Conservation (phyloP, 2,797 vertebrate genomes). For the Chromis chromis region DNA sequence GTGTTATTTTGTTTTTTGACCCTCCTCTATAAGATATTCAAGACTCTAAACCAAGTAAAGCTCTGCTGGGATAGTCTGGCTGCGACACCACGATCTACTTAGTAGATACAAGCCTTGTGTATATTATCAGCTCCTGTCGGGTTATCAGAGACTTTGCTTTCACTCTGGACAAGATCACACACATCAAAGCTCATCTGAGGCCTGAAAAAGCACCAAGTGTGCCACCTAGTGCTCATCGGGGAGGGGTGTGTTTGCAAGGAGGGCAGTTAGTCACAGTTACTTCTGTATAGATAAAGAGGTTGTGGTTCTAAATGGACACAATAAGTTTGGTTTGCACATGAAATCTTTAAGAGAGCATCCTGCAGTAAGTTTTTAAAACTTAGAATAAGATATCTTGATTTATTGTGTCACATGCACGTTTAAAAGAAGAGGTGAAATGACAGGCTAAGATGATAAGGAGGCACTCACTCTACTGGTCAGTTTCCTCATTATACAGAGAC, state of each 20-base stretch:
- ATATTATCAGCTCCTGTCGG: slow-evolving; percentile 50
- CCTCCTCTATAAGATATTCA: not conserved
- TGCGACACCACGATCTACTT: slow-evolving; percentile 1
- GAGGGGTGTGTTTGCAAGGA: not conserved
- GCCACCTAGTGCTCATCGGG: slow-evolving; percentile 63
- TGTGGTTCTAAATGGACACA: not conserved
- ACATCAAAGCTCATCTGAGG: slow-evolving; percentile 21
- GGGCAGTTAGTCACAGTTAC: not conserved
- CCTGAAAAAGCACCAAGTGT: slow-evolving; percentile 43
- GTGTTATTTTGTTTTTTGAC: not conserved
- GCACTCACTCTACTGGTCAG: not conserved
- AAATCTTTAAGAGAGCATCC: too few relatives aligned
- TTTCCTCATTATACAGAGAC: not conserved
- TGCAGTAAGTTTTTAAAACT: slow-evolving; percentile 17
- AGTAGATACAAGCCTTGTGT: slow-evolving; percentile 25
- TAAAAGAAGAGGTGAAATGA: slow-evolving; percentile 5
- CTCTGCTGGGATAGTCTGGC: slow-evolving; percentile 15
- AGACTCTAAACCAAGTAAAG: slow-evolving; percentile 5
- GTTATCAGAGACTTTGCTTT: slow-evolving; percentile 51
- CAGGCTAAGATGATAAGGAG: not conserved
- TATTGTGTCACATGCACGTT: slow-evolving; percentile 41
- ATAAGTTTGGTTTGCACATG: too few relatives aligned
- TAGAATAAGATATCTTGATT: slow-evolving; percentile 32
- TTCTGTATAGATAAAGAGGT: not conserved
- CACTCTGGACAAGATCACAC: slow-evolving; percentile 56